Evolutionary conservation across 2,113 vertebrate species (phyloP).

Genomic region (Toxostoma redivivum): DNA sequence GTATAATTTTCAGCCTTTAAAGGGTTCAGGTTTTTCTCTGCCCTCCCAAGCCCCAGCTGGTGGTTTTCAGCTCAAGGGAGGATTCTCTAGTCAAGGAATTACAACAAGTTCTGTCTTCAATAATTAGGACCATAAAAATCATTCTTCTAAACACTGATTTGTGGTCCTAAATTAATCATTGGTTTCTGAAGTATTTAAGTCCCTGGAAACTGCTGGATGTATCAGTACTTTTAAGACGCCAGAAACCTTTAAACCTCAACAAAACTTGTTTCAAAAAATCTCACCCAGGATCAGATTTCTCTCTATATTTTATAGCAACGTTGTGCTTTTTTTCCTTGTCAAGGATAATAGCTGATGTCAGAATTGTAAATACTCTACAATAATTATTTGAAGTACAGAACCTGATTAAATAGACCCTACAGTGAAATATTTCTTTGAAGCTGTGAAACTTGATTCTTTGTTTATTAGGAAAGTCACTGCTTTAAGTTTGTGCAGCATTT

Average conservation of each 20-base stretch:
- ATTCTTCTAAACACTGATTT: background rate
- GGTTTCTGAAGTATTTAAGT: background rate
- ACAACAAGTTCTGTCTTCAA: background rate
- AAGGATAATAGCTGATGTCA: background rate
- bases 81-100: background rate
- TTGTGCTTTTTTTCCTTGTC: background rate
- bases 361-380: background rate
- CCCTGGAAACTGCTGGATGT: background rate
- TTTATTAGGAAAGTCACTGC: background rate
- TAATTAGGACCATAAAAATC: background rate
- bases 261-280: background rate
- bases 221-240: background rate
- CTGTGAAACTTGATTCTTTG: background rate
- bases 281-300: background rate
- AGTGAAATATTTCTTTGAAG: slow-evolving; percentile 17
- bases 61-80: background rate
- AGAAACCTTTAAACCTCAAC: background rate
- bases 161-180: background rate
- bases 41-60: background rate
- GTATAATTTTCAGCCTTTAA: background rate
- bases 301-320: background rate
- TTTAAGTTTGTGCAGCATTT: background rate
- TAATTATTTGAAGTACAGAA: background rate
- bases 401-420: background rate
- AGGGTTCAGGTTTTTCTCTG: background rate